Conservation (phyloP, 1,140 invertebrate species). For the Calephelis nemesis region DNA sequence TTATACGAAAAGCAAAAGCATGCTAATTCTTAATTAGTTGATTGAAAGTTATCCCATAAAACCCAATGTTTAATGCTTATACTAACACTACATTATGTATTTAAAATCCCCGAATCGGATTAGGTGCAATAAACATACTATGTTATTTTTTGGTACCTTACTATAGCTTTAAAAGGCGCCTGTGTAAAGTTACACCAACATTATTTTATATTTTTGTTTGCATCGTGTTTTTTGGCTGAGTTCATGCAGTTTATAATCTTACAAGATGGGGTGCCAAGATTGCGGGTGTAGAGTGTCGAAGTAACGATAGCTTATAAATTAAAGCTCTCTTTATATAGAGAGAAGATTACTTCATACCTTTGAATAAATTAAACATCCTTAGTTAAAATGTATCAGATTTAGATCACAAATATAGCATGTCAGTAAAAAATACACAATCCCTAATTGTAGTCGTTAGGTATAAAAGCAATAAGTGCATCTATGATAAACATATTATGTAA, state of each 20-base stretch:
- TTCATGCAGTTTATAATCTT: constrained; percentile 54
- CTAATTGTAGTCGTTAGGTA: no score
- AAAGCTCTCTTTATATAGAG: background rate
- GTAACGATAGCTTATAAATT: constrained; percentile 53
- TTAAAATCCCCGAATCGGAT: constrained; percentile 38
- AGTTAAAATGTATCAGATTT: no score
- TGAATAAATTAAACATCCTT: no score
- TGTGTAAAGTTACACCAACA: constrained; percentile 63
- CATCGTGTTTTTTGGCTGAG: constrained; percentile 60
- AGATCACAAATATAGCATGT: no score
- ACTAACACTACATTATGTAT: constrained; percentile 7
- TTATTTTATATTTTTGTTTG: constrained; percentile 54
- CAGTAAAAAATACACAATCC: no score
- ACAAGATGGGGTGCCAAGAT: constrained; percentile 66
- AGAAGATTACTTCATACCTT: no score
- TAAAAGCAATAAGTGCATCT: no score
- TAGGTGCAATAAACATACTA: constrained; percentile 58
- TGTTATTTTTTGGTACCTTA: constrained; percentile 64
- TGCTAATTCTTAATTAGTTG: constrained; percentile 60
- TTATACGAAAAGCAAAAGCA: background rate
- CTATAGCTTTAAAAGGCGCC: constrained; percentile 50
- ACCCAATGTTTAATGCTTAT: constrained; percentile 49
- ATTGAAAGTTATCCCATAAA: constrained; percentile 52
- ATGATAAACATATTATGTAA: no score
- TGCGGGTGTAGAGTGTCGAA: constrained; percentile 52